These are phyloP conservation scores for Camponotus pennsylvanicus DNA, from an alignment of 1,140 invertebrate species.

Conservation along the genomic window DNA sequence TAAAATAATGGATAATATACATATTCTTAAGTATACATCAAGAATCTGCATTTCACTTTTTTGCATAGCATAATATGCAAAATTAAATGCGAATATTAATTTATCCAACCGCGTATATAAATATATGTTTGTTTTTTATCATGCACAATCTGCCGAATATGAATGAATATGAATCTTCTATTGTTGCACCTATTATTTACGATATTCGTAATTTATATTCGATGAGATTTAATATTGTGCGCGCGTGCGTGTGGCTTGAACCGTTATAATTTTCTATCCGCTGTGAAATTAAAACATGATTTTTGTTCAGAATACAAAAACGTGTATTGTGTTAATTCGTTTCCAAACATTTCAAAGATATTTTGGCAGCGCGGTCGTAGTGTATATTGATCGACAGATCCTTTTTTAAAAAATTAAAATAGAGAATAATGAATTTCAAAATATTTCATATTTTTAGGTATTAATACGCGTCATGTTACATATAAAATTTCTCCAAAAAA, in stretches of 20 bases:
- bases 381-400: constrained; percentile 24
- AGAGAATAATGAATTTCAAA: constrained; percentile 1
- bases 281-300: constrained; percentile 52
- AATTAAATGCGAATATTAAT: constrained; percentile 11
- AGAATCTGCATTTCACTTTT: neutral
- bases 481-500: neutral
- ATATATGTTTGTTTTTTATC: constrained; percentile 15
- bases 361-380: neutral
- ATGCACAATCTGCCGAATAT: neutral
- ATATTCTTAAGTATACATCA: neutral
- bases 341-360: constrained; percentile 19
- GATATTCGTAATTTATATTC: constrained; percentile 59
- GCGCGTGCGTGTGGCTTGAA: neutral
- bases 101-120: neutral
- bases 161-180: constrained; percentile 24
- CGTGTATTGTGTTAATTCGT: constrained; percentile 18
- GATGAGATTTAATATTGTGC: constrained; percentile 28
- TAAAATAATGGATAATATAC: neutral
- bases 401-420: neutral
- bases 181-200: neutral
- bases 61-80: neutral
- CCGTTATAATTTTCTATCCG: constrained; percentile 45
- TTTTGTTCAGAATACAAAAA: constrained; percentile 10
- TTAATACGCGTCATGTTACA: neutral
- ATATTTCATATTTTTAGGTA: constrained; percentile 26